Evolutionary conservation across 2,797 vertebrate genomes (phyloP).

Genomic region (Rachycentron canadum): DNA sequence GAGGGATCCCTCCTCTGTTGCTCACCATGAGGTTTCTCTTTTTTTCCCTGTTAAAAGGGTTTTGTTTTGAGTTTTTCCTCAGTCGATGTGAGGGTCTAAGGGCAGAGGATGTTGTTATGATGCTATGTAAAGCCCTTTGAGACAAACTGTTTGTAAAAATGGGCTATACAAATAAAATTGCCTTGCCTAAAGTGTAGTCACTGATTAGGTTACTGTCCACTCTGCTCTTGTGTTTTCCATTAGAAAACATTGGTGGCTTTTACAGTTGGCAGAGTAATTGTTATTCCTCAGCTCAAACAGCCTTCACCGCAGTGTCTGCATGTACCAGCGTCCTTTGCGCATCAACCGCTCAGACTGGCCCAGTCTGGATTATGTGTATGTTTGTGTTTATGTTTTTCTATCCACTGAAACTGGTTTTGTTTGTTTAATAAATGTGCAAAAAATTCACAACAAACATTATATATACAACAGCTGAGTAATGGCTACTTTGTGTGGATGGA

Average conservation of each 20-base stretch:
- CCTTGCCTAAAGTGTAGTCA: neutral
- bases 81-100: too few relatives aligned
- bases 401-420: neutral
- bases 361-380: too few relatives aligned
- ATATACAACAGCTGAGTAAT: neutral
- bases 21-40: too few relatives aligned
- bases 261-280: neutral
- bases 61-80: too few relatives aligned
- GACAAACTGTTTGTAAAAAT: too few relatives aligned
- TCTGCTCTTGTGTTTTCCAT: conserved; percentile 6
- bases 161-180: too few relatives aligned
- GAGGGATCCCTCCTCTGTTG: too few relatives aligned
- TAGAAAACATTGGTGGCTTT: neutral
- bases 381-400: too few relatives aligned
- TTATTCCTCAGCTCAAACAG: neutral
- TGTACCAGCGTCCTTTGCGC: neutral
- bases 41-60: too few relatives aligned
- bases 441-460: neutral
- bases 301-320: neutral
- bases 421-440: neutral
- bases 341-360: neutral
- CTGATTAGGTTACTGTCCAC: neutral
- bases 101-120: too few relatives aligned
- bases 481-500: too few relatives aligned
- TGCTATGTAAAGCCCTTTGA: too few relatives aligned